Conservation (phyloP, 2,797 vertebrate species). For the Anguilla anguilla region DNA sequence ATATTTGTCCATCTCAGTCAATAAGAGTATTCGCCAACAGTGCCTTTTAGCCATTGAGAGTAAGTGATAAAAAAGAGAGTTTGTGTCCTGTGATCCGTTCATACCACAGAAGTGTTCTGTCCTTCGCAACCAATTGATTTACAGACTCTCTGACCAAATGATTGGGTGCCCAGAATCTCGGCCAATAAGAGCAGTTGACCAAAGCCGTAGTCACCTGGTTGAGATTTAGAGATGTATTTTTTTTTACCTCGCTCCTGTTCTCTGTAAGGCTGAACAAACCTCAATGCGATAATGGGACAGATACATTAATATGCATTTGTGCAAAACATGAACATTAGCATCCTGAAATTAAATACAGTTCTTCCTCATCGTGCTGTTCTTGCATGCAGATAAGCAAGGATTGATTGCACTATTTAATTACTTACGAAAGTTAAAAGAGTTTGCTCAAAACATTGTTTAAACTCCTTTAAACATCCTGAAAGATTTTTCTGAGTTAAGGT, state of each 20-base stretch:
- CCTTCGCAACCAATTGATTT: neutral
- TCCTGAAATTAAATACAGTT: slow-evolving; percentile 8
- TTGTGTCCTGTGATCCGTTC: neutral
- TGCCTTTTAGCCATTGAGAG: neutral
- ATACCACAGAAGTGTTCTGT: neutral
- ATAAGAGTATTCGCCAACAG: neutral
- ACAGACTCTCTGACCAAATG: neutral
- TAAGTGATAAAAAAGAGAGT: neutral
- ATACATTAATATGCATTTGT: slow-evolving; percentile 2
- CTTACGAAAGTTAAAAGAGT: neutral
- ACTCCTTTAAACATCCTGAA: neutral
- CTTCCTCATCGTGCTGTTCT: neutral
- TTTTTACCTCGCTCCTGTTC: neutral
- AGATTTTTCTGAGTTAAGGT: neutral
- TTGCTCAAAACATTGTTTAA: neutral
- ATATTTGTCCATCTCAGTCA: neutral
- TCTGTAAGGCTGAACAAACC: slow-evolving; percentile 23
- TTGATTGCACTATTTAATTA: neutral
- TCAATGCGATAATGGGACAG: slow-evolving; percentile 3
- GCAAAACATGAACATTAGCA: slow-evolving; percentile 4
- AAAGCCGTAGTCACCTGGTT: neutral
- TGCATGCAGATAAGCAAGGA: neutral
- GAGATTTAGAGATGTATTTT: neutral
- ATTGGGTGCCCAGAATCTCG: neutral
- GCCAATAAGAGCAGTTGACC: neutral